A percentile compares a stretch with the other conserved stretches of the same genome.
Evolutionary conservation across 2,888 invertebrate species (phyloP).

Genomic region (Sialis lutaria): DNA sequence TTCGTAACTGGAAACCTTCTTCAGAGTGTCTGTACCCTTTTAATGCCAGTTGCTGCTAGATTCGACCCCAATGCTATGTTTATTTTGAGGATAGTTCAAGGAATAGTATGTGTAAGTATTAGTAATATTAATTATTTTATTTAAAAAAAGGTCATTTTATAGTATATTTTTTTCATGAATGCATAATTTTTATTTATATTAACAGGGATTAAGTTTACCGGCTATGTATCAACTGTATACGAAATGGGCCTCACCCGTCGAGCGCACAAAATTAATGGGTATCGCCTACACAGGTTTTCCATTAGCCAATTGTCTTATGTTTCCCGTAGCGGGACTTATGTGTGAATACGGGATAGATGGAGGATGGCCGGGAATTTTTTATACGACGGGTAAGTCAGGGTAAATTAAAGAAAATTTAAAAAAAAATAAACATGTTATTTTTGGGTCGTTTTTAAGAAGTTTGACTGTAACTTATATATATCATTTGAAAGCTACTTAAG

Average conservation of each 20-base stretch:
- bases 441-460: too few species aligned
- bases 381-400: constrained; percentile 27
- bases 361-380: constrained; percentile 44
- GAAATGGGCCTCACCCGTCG: constrained; percentile 25
- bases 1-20: constrained; percentile 20
- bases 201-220: constrained; percentile 22
- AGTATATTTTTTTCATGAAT: neutral
- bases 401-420: too few species aligned
- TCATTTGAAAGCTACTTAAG: too few species aligned
- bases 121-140: constrained; percentile 3
- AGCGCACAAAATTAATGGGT: constrained; percentile 23
- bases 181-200: constrained; percentile 1
- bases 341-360: constrained; percentile 33
- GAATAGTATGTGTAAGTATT: constrained; percentile 26
- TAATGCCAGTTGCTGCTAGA: constrained; percentile 27
- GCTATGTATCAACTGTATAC: constrained; percentile 22
- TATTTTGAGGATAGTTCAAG: constrained; percentile 24
- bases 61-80: constrained; percentile 22
- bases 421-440: too few species aligned
- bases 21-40: constrained; percentile 24
- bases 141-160: constrained; percentile 1
- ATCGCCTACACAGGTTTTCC: constrained; percentile 28
- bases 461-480: too few species aligned
- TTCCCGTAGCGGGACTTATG: constrained; percentile 35
- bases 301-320: constrained; percentile 28